Base-by-base conservation (phyloP, 2,113 vertebrate genomes). In the Apteryx owenii region DNA sequence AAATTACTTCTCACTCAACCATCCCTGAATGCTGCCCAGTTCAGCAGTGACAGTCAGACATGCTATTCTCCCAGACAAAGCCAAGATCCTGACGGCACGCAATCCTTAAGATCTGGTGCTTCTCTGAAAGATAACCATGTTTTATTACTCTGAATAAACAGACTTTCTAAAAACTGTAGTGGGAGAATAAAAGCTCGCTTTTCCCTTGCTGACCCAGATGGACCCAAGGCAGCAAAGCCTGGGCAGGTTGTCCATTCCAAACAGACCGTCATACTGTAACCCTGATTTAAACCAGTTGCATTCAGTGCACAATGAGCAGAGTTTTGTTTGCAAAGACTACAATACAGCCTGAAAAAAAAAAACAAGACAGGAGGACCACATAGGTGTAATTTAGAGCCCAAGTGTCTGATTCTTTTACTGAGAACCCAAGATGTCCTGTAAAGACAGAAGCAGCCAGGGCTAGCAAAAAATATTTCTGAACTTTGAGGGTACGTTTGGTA, bases 401-500 rank as follows among this genome's bases (percentile, higher is more conserved):
- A 85, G 85, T 25, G 33, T 40, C 22, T 17, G 23, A 21, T 9
- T 66, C 83, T 71, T 66, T 77, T 18, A 51, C 26, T 26, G 26
- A 90, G 85, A 85, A 60, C 40, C 85, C 81, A 66, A n/a, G 40
- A 42, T 7, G 46, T 56, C 46, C 44, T 48, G 19, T 33, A 66
- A 92, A 89, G 22, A 28, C 71, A 89, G 66, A 29, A 89, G 64
- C 75, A 60, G 53, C 14, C 61, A 92, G 71, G 70, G 84, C 53
- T 81, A 88, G 36, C 4, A 19, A 78, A 85, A 93, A 85, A 70
- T 44, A 60, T 48, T 38, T 81, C 53, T 80, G 66, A 90, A 61
- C 83, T 81, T 13, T 10, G 70, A 81, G 70, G 85, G 88, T 54
- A 93, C 44, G 7, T 89, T 77, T 91, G 91, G 87, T 93, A 96